Conservation (phyloP, 2,888 invertebrate genomes). For the Hermaeophaga mercurialis region DNA sequence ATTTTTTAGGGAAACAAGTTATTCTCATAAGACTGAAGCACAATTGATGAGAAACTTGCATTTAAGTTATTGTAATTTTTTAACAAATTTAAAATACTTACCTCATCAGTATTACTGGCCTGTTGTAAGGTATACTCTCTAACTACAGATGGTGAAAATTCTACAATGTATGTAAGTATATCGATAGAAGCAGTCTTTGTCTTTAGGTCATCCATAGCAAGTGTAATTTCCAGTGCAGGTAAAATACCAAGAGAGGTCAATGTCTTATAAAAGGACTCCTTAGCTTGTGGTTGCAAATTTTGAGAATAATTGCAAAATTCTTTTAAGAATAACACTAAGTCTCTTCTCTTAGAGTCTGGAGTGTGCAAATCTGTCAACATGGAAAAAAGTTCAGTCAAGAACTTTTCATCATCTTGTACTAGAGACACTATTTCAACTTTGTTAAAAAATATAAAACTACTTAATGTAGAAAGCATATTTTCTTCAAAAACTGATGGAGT, state of each 20-base stretch:
- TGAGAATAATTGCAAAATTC: slow-evolving; percentile 99
- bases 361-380: slow-evolving; percentile 90
- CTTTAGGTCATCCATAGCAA: slow-evolving; percentile 89
- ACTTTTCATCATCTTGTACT: slow-evolving; percentile 97
- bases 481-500: slow-evolving; percentile 99
- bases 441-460: slow-evolving; percentile 99
- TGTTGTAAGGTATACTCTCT: slow-evolving; percentile 96
- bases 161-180: slow-evolving; percentile 96
- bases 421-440: slow-evolving; percentile 99
- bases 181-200: slow-evolving; percentile 98
- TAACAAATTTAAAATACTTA: too few species aligned
- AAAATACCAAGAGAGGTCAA: slow-evolving; percentile 86
- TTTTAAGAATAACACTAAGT: slow-evolving; percentile 95
- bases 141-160: slow-evolving; percentile 96
- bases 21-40: too few species aligned
- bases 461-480: slow-evolving; percentile 95
- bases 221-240: slow-evolving; percentile 87
- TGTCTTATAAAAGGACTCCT: slow-evolving; percentile 97
- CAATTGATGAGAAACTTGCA: too few species aligned
- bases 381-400: slow-evolving; percentile 92
- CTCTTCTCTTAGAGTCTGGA: slow-evolving; percentile 82
- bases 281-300: slow-evolving; percentile 94
- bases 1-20: too few species aligned
- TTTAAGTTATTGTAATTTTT: too few species aligned
- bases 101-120: slow-evolving; percentile 86